These are phyloP conservation scores for Acanthurus lineatus DNA, from an alignment of 2,797 vertebrate species.

Conservation along the genomic window DNA sequence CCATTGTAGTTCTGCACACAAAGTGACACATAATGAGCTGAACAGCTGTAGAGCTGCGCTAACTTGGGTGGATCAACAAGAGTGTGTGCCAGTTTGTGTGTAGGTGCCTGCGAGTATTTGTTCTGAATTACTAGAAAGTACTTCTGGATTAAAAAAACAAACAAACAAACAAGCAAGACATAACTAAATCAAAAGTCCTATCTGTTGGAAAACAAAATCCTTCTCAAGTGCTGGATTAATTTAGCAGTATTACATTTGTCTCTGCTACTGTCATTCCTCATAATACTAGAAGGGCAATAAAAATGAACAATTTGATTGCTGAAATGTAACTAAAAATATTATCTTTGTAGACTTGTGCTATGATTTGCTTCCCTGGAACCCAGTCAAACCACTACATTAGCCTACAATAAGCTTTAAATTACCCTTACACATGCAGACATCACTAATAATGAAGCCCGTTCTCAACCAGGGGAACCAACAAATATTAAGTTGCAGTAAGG, in stretches of 20 bases:
- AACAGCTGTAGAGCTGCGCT: slow-evolving; percentile 10
- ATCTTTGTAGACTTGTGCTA: too few relatives aligned
- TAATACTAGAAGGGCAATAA: background rate
- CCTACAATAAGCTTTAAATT: too few relatives aligned
- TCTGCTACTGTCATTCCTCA: slow-evolving; percentile 12
- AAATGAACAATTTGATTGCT: slow-evolving; percentile 11
- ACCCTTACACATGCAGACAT: too few relatives aligned
- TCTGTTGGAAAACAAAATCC: slow-evolving; percentile 11
- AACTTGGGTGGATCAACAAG: slow-evolving; percentile 3
- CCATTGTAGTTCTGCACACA: slow-evolving; percentile 93
- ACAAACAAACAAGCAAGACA: slow-evolving; percentile 24
- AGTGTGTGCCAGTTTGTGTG: background rate
- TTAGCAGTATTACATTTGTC: slow-evolving; percentile 6
- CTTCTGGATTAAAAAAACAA: slow-evolving; percentile 6
- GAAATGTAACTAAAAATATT: too few relatives aligned
- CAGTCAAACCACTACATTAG: too few relatives aligned
- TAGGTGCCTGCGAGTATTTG: background rate
- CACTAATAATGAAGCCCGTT: too few relatives aligned
- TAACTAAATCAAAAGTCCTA: background rate
- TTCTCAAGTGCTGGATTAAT: slow-evolving; percentile 11
- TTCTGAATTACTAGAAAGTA: slow-evolving; percentile 4
- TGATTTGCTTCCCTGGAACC: too few relatives aligned
- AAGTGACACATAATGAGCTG: slow-evolving; percentile 24
- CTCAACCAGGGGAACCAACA: too few relatives aligned
- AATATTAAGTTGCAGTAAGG: too few relatives aligned